Conservation (phyloP, 92 coral and sea anemone species). For the Zoanthus gigantus region DNA sequence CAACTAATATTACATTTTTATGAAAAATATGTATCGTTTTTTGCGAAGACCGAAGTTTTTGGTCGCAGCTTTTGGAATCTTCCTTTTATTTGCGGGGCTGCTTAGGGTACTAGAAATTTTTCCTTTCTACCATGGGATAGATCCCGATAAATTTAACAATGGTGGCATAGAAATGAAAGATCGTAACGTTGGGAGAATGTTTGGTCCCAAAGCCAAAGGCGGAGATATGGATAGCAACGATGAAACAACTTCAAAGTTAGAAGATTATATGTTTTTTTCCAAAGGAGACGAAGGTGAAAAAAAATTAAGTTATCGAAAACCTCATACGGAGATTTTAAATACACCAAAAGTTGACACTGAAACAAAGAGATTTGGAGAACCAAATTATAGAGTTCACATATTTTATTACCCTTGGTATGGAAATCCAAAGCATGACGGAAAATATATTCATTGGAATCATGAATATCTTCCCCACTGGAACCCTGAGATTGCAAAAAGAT, state of each 20-base stretch:
- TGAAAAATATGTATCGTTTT: not conserved
- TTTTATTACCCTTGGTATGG: constrained; percentile 99
- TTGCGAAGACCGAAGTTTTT: constrained; percentile 31
- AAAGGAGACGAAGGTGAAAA: not conserved
- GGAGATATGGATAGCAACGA: not conserved
- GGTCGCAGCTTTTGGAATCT: not conserved
- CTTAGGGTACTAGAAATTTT: not conserved
- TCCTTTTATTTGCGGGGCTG: constrained; percentile 21
- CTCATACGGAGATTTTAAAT: not conserved
- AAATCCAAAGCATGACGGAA: constrained; percentile 81
- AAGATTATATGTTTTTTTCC: not conserved
- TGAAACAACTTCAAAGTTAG: not conserved
- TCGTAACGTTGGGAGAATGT: not conserved
- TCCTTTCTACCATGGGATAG: not conserved
- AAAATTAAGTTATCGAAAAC: not conserved
- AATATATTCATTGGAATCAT: constrained; percentile 95
- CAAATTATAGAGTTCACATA: constrained; percentile 86
- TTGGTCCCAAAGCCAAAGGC: not conserved
- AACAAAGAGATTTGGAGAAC: constrained; percentile 38
- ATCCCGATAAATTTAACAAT: not conserved
- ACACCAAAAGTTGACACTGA: not conserved
- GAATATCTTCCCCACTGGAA: constrained; percentile 91
- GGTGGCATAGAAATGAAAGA: not conserved
- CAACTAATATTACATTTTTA: not conserved
- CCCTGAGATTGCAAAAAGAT: constrained; percentile 69